Percentiles rank a stretch among this genome's conserved stretches.
These are phyloP conservation scores for Siderastrea radians DNA, from an alignment of 92 coral and sea anemone genomes.

Conservation along the genomic window DNA sequence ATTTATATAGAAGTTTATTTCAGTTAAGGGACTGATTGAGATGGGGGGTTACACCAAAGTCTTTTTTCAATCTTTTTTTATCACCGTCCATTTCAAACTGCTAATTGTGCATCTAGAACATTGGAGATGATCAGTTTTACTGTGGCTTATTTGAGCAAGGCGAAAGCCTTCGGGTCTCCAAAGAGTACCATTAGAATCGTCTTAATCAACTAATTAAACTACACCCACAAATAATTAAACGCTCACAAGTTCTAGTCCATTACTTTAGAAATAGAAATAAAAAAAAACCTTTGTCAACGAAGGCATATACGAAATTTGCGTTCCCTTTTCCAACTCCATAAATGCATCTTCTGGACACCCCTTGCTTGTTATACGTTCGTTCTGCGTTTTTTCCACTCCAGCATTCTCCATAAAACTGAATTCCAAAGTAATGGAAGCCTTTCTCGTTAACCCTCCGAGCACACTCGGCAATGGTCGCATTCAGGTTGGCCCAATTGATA, in stretches of 20 bases:
- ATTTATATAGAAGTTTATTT: no score
- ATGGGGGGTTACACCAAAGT: no score
- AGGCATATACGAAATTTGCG: slow-evolving; percentile 73
- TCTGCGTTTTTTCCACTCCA: slow-evolving; percentile 73
- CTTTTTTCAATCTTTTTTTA: no score
- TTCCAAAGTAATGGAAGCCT: slow-evolving; percentile 71
- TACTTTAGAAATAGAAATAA: not conserved
- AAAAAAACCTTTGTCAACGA: slow-evolving; percentile 48
- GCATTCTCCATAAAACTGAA: slow-evolving; percentile 88
- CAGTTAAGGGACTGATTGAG: no score
- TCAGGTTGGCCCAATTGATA: slow-evolving; percentile 76
- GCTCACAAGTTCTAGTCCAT: not conserved
- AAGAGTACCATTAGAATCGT: no score
- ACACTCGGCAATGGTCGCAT: slow-evolving; percentile 69
- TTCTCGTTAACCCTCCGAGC: slow-evolving; percentile 62
- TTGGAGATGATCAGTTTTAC: no score
- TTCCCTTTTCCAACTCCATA: slow-evolving; percentile 68
- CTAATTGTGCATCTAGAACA: no score
- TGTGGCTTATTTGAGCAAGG: no score
- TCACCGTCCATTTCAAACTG: no score
- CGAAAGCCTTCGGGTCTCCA: no score
- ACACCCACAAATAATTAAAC: not conserved
- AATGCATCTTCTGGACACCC: slow-evolving; percentile 57
- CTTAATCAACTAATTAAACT: not conserved
- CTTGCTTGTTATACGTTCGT: slow-evolving; percentile 68